Base-by-base conservation (phyloP, 64 coral and sea anemone genomes). In the Actinia tenebrosa region DNA sequence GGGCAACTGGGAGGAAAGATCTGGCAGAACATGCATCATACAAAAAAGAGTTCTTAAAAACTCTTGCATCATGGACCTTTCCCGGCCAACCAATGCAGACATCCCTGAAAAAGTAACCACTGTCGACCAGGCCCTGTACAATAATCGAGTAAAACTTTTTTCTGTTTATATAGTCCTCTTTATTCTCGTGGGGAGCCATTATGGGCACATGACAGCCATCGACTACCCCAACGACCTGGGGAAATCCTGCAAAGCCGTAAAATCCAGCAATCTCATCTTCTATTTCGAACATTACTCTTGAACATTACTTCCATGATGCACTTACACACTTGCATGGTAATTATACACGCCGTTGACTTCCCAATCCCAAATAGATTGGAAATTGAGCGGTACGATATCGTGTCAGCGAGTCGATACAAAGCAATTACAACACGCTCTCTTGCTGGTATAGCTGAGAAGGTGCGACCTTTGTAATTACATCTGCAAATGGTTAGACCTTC, bases 21-120 rank as follows among this genome's bases (percentile, higher is more conserved):
- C 91, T 59, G 55, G 87, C 44, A 86, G 66, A 85, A 84, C 90
- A 92, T 20, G 86, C 86, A 86, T 88, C 82, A 68, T 85, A 88
- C 14, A 92, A 79, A 19, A 18, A 23, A 64, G 87, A 93, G 64
- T 85, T 93, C 11, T 60, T 75, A 53, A 93, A 93, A 18, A 93
- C 91, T 58, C 91, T 45, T 10, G 87, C 86, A 78, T 93, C 82
- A 85, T 93, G 91, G 20, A 93, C 91, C 7, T 84, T 93, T 59
- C 79, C 91, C 54, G 91, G 91, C 89, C 89, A 90, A 17, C 87
- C 87, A 58, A 81, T 45, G 42, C 27, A 58, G 64, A 89, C 19
- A 64, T 89, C 88, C 52, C 27, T 89, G 9, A 89, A 92, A 22
- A 66, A 77, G 64, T 88, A 92, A 27, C 84, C 53, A 54, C 64